Evolutionary conservation across 2,888 invertebrate species (phyloP).

Genomic region (Hanleya hanleyi): DNA sequence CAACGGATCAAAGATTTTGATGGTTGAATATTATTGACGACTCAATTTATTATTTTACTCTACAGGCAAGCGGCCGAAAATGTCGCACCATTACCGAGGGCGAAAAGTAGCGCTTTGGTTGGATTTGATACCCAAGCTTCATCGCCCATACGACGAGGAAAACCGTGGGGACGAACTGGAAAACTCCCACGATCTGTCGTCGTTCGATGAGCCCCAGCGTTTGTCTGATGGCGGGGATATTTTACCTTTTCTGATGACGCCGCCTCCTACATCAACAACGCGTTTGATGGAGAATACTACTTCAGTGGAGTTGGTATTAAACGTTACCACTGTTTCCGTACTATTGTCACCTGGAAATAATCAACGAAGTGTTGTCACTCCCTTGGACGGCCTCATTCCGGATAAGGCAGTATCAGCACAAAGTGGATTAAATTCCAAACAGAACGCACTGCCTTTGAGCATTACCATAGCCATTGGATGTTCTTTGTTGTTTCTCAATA

Average conservation of each 20-base stretch:
- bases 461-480: constrained; percentile 90
- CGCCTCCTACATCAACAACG: constrained; percentile 1
- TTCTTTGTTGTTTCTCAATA: constrained; percentile 89
- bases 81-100: constrained; percentile 95
- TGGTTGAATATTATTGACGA: too few species aligned
- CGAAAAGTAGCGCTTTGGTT: constrained; percentile 97
- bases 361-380: too few species aligned
- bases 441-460: constrained; percentile 35
- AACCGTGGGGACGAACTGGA: constrained; percentile 84
- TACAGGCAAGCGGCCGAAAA: constrained; percentile 90
- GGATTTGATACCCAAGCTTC: constrained; percentile 91
- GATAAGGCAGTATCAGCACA: too few species aligned
- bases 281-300: neutral
- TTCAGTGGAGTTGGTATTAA: too few species aligned
- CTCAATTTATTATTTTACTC: constrained; percentile 11
- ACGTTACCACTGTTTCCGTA: too few species aligned
- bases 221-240: constrained; percentile 74
- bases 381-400: too few species aligned
- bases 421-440: neutral
- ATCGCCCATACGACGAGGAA: constrained; percentile 77
- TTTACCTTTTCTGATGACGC: constrained; percentile 38
- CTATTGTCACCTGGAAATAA: too few species aligned
- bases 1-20: too few species aligned
- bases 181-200: constrained; percentile 87
- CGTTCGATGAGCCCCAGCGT: constrained; percentile 89